Evolutionary conservation across 2,113 vertebrate species (phyloP), one percentile per base, ranked within the genome.

Genomic region (Pedionomus torquatus): DNA sequence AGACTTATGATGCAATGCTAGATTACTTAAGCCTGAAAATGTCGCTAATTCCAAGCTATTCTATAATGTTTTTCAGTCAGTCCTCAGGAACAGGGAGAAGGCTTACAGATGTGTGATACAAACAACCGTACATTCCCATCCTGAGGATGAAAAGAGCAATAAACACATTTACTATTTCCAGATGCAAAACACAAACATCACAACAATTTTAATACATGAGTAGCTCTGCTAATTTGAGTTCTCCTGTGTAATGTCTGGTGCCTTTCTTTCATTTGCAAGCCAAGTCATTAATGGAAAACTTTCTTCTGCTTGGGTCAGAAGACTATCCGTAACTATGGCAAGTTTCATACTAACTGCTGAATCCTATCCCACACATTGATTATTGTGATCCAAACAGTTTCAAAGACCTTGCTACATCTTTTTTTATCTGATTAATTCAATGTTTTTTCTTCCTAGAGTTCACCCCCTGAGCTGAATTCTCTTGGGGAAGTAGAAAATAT

Each of bases 21-120:
- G 7, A 41, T 61, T 31, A 74, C 9, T 31, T 44, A 37, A 58
- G 12, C 18, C 30, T 89, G 80, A 75, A 89, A 89, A 63, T 4
- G 25, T 6, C 65, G 11, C 31, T 54, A 58, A 88, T 63, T 74
- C 25, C 76, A 88, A 83, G 8, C 2, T 13, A 35, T 13, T 52
- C 79, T 24, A 13, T 39, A 46, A 10, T 39, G n/a, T 79, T 48
- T 65, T 65, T 46, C 6, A 66, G 30, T 4, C 28, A 74, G 19
- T 16, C 19, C 11, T 81, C 43, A 88, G 15, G 7, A 46, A 63
- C 18, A n/a, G 8, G 69, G 20, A 76, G 15, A 71, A 68, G 9
- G 10, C 11, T 76, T 68, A 87, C 23, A 61, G n/a, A 63, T 0
- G 0, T 5, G 9, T 33, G 9, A 44, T 13, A 15, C 14, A 82